A percentile compares a stretch with the other conserved stretches of the same genome.
Evolutionary conservation across 1,140 invertebrate species (phyloP).

Genomic region (Adoxophyes honmai): DNA sequence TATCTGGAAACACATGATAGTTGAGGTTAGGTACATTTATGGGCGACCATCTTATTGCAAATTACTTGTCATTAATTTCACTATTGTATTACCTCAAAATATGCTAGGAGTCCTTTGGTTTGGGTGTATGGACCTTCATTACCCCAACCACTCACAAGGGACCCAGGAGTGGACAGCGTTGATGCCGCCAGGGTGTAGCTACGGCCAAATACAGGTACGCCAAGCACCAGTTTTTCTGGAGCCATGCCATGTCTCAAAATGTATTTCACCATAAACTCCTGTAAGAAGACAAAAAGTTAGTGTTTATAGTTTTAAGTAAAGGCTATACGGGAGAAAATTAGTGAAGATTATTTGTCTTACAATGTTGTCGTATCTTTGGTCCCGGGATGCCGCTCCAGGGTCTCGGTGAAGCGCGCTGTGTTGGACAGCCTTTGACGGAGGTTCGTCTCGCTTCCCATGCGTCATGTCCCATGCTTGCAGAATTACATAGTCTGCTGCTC

Average conservation of each 20-base stretch:
- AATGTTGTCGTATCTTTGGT: slow-evolving; percentile 67
- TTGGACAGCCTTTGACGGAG: slow-evolving; percentile 56
- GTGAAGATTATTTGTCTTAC: slow-evolving; percentile 29
- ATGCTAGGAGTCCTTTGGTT: slow-evolving; percentile 80
- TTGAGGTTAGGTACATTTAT: no score
- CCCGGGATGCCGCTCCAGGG: slow-evolving; percentile 51
- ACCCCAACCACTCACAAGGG: slow-evolving; percentile 73
- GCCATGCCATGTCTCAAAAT: slow-evolving; percentile 67
- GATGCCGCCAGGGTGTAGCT: slow-evolving; percentile 78
- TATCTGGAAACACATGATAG: slow-evolving; percentile 74
- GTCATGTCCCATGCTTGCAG: slow-evolving; percentile 73
- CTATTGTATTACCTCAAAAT: slow-evolving; percentile 78
- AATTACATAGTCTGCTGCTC: slow-evolving; percentile 65
- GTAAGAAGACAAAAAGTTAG: slow-evolving; percentile 21
- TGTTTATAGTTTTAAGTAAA: background rate
- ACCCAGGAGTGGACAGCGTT: slow-evolving; percentile 72
- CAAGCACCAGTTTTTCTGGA: slow-evolving; percentile 80
- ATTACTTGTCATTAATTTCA: no score
- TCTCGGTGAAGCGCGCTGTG: slow-evolving; percentile 63
- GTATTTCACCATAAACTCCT: slow-evolving; percentile 74
- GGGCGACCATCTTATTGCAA: no score
- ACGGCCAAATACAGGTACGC: slow-evolving; percentile 82
- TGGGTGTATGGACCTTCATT: slow-evolving; percentile 82
- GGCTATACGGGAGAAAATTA: background rate
- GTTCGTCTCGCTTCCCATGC: slow-evolving; percentile 50